Conservation (phyloP, 2,888 invertebrate genomes). For the Athalia rosae region DNA sequence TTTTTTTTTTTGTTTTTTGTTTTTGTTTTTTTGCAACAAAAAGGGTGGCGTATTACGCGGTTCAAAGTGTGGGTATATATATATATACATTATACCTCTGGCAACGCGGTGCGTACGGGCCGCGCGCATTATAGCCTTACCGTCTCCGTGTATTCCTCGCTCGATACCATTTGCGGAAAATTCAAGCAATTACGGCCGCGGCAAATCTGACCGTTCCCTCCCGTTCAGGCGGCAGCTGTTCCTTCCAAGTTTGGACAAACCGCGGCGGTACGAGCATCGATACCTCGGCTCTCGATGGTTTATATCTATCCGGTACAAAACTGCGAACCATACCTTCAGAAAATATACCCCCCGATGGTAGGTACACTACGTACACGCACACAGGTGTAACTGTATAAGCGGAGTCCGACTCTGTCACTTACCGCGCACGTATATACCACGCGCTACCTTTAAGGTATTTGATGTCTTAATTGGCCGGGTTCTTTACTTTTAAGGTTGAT, state of each 20-base stretch:
- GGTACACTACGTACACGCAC: background rate
- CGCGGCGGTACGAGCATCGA: constrained; percentile 5
- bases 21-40: background rate
- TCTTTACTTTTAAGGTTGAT: constrained; percentile 48
- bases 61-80: background rate
- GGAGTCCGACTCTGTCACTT: background rate
- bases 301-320: background rate
- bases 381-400: background rate
- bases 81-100: background rate
- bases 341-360: too few relatives aligned
- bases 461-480: constrained; percentile 70
- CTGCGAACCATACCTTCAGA: too few relatives aligned
- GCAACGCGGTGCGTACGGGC: background rate
- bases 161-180: constrained; percentile 67
- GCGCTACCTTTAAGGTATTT: constrained; percentile 57
- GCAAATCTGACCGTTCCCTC: constrained; percentile 65
- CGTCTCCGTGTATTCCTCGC: background rate
- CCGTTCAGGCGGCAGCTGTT: constrained; percentile 63
- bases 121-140: background rate
- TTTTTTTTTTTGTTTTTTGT: too few relatives aligned
- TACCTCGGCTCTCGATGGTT: background rate
- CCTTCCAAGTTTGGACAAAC: constrained; percentile 66
- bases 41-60: background rate
- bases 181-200: constrained; percentile 69
- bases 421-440: background rate